Conservation (phyloP, 2,888 invertebrate species). For the Orthosia incerta region DNA sequence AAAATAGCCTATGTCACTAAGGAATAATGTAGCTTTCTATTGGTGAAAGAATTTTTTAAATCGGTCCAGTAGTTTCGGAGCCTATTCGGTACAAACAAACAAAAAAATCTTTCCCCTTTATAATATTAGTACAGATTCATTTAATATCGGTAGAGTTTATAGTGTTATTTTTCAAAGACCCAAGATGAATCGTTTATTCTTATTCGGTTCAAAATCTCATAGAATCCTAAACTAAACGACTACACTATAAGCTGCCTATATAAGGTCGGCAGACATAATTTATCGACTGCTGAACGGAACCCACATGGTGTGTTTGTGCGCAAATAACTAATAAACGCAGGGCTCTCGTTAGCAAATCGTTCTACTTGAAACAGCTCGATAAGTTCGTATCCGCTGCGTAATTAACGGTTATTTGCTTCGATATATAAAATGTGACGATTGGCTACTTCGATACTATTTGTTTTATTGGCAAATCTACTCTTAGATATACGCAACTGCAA, state of each 20-base stretch:
- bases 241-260: neutral
- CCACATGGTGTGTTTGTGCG: slow-evolving; percentile 37
- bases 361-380: slow-evolving; percentile 30
- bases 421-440: slow-evolving; percentile 33
- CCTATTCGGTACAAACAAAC: too few relatives aligned
- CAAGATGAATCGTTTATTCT: neutral
- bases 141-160: too few relatives aligned
- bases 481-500: neutral
- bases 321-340: slow-evolving; percentile 52
- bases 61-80: too few relatives aligned
- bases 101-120: too few relatives aligned
- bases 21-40: too few relatives aligned
- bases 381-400: slow-evolving; percentile 23
- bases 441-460: slow-evolving; percentile 6
- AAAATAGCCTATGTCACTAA: too few relatives aligned
- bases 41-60: too few relatives aligned
- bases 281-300: slow-evolving; percentile 33
- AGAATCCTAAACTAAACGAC: slow-evolving; percentile 3
- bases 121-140: too few relatives aligned
- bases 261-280: slow-evolving; percentile 32
- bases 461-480: neutral
- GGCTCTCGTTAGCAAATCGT: slow-evolving; percentile 46
- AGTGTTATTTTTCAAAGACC: neutral
- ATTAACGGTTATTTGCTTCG: slow-evolving; percentile 22
- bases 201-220: neutral